Evolutionary conservation across 1,140 invertebrate species (phyloP).

Genomic region (Alviniconcha marisindica): DNA sequence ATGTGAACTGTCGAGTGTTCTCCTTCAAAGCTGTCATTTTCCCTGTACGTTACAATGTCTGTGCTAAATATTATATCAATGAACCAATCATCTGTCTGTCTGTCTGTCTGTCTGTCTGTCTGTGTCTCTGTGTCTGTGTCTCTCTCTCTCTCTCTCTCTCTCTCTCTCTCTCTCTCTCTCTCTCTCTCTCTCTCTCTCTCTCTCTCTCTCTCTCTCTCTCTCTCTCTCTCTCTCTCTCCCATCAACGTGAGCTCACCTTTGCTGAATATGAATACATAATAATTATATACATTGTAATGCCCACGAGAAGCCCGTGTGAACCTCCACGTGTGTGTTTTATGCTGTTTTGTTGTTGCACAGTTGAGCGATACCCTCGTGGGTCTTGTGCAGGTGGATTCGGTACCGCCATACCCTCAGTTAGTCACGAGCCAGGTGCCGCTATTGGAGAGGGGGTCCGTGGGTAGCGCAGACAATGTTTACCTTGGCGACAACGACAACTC

Average conservation of each 20-base stretch:
- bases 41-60: not conserved
- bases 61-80: too few relatives aligned
- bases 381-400: not conserved
- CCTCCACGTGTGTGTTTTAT: not conserved
- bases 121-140: not conserved
- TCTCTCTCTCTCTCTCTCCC: not conserved
- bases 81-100: too few relatives aligned
- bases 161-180: not conserved
- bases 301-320: not conserved
- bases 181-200: not conserved
- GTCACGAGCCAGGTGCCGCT: not conserved
- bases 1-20: not conserved
- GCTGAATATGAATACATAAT: not conserved
- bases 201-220: not conserved
- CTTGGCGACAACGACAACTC: not conserved
- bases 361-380: too few relatives aligned
- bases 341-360: too few relatives aligned
- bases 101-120: too few relatives aligned
- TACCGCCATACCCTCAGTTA: not conserved
- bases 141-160: not conserved
- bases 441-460: not conserved
- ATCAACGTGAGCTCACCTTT: not conserved
- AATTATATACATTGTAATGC: too few relatives aligned
- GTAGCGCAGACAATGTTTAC: not conserved
- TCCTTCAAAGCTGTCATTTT: not conserved